phyloP scores from a whole-genome alignment of 2,113 vertebrate genomes.

The Tupaia chinensis region DNA sequence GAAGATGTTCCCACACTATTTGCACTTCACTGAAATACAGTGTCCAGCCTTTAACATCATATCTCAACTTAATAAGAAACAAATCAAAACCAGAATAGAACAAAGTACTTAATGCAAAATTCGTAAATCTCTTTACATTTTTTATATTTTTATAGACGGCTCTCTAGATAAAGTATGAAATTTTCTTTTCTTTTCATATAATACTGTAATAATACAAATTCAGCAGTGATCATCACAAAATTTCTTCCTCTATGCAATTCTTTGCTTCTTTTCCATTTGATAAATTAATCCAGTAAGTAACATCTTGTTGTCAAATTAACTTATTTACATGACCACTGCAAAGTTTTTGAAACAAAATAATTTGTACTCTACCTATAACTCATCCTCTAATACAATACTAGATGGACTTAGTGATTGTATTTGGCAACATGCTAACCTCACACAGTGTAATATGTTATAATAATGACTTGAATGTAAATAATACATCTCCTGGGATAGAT shows the following conservation, averaged over 20 bases:
- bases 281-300: background rate
- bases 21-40: slow-evolving; percentile 19
- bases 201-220: background rate
- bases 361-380: background rate
- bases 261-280: background rate
- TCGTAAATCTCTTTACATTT: background rate
- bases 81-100: slow-evolving; percentile 19
- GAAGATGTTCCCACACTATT: background rate
- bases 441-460: background rate
- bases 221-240: background rate
- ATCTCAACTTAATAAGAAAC: slow-evolving; percentile 43
- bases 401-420: background rate
- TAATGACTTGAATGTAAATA: background rate
- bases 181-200: background rate
- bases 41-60: slow-evolving; percentile 37
- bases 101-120: background rate
- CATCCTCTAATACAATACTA: background rate
- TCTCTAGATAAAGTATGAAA: background rate
- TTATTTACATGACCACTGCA: background rate
- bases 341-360: background rate
- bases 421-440: background rate
- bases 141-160: background rate
- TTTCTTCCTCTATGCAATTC: background rate
- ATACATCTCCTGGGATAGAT: too few relatives aligned
- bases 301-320: background rate